Evolutionary conservation across 2,888 invertebrate species (phyloP).

Genomic region (Epistrophe grossulariae): DNA sequence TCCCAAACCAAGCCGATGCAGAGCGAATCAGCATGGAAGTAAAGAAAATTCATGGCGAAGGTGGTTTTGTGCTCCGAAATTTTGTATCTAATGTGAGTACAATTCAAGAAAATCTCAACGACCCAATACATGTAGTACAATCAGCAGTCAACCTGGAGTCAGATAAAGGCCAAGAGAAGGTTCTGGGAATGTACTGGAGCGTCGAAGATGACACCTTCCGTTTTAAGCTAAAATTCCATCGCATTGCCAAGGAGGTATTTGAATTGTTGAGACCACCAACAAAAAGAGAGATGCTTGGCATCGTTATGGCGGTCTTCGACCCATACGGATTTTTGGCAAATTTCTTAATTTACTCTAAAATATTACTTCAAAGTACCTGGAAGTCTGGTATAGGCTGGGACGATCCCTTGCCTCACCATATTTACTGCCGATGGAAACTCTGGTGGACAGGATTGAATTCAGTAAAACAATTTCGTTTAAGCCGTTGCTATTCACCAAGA

Average conservation of each 20-base stretch:
- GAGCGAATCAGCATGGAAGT: not conserved
- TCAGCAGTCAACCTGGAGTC: not conserved
- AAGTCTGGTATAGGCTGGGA: constrained; percentile 50
- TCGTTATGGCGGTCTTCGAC: constrained; percentile 77
- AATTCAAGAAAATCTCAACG: not conserved
- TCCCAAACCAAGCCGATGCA: not conserved
- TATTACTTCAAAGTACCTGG: constrained; percentile 46
- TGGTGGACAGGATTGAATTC: constrained; percentile 29
- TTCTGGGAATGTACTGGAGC: constrained; percentile 76
- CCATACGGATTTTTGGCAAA: constrained; percentile 76
- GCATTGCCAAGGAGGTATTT: constrained; percentile 26
- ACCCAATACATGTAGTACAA: not conserved
- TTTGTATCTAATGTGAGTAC: not conserved
- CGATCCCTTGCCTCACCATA: constrained; percentile 40
- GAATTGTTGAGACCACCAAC: constrained; percentile 59
- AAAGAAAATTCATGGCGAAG: constrained; percentile 17
- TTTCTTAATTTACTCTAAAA: constrained; percentile 32
- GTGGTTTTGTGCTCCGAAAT: constrained; percentile 34
- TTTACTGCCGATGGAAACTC: constrained; percentile 9
- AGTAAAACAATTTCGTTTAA: not conserved
- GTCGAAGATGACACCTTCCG: constrained; percentile 47
- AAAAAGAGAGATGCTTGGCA: constrained; percentile 63
- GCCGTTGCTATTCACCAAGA: not conserved
- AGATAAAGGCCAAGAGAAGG: constrained; percentile 38
- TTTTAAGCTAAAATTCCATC: constrained; percentile 61